Percentiles rank a stretch among this genome's conserved stretches.
Evolutionary conservation across 35 echinoderm and acorn worm genomes (phyloP).

Genomic region (Holothuria glaberrima): DNA sequence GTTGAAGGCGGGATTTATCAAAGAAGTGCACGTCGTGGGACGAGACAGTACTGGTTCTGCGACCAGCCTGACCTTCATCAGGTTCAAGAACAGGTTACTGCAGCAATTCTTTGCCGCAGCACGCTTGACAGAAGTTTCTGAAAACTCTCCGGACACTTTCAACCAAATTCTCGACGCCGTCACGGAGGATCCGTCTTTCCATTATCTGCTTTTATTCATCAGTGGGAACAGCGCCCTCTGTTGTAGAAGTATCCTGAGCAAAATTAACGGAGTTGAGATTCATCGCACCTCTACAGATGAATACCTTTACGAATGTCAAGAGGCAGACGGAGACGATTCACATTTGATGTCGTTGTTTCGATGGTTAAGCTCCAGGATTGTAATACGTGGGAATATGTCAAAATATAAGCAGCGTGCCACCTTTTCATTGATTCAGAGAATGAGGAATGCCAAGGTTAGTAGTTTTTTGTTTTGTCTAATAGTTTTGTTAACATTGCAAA

Average conservation of each 20-base stretch:
- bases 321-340: neutral
- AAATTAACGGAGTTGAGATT: neutral
- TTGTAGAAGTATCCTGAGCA: neutral
- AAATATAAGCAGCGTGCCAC: slow-evolving; percentile 42
- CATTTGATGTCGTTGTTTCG: neutral
- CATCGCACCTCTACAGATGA: neutral
- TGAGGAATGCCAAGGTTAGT: slow-evolving; percentile 40
- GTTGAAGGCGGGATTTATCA: slow-evolving; percentile 13
- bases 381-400: neutral
- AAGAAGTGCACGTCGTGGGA: neutral
- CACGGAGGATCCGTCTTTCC: neutral
- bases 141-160: neutral
- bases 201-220: slow-evolving; percentile 11
- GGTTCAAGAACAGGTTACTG: slow-evolving; percentile 31
- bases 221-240: slow-evolving; percentile 47
- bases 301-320: slow-evolving; percentile 49
- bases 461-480: neutral
- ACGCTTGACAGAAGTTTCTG: neutral
- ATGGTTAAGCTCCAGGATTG: slow-evolving; percentile 5
- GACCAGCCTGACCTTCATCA: neutral
- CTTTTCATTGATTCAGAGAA: slow-evolving; percentile 22
- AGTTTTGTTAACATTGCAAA: too few species aligned
- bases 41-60: neutral
- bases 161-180: neutral
- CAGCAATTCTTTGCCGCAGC: slow-evolving; percentile 41